A percentile compares a stretch with the other conserved stretches of the same genome.
Conservation (phyloP, 1,140 invertebrate species). For the Drosophila pandora region DNA sequence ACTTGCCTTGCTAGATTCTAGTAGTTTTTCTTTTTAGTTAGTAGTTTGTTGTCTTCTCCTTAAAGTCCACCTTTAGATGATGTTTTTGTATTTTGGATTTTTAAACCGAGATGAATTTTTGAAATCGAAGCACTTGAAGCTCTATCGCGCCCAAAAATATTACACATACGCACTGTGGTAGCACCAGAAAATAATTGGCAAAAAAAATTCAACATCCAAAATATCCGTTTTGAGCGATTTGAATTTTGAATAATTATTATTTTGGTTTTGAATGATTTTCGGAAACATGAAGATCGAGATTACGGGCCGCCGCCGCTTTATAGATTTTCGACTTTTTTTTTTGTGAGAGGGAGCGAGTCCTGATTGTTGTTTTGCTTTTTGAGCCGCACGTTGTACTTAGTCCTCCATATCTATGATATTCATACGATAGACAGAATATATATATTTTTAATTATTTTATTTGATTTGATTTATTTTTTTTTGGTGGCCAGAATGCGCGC, state of each 20-base stretch:
- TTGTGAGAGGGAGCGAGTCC: no score
- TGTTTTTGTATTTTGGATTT: constrained; percentile 12
- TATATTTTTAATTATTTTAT: background rate
- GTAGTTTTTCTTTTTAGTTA: constrained; percentile 1
- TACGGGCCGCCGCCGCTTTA: constrained; percentile 22
- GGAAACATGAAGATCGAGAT: background rate
- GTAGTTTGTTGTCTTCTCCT: background rate
- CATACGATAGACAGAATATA: constrained; percentile 5
- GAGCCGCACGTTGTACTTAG: no score
- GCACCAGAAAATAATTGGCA: constrained; percentile 71
- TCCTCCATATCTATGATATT: no score
- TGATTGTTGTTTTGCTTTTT: no score
- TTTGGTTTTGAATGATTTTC: constrained; percentile 4
- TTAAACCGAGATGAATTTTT: background rate
- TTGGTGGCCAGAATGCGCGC: constrained; percentile 1
- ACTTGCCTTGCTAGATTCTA: constrained; percentile 54
- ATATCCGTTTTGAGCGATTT: constrained; percentile 20
- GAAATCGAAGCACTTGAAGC: background rate
- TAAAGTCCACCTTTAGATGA: background rate
- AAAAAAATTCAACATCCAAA: constrained; percentile 50
- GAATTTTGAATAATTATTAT: background rate
- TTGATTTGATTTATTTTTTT: constrained; percentile 6
- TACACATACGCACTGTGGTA: constrained; percentile 68
- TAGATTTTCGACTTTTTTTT: no score
- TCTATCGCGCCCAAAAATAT: constrained; percentile 43